Evolutionary conservation across 2,113 vertebrate genomes (phyloP).

Genomic region (Synodontis membranacea): DNA sequence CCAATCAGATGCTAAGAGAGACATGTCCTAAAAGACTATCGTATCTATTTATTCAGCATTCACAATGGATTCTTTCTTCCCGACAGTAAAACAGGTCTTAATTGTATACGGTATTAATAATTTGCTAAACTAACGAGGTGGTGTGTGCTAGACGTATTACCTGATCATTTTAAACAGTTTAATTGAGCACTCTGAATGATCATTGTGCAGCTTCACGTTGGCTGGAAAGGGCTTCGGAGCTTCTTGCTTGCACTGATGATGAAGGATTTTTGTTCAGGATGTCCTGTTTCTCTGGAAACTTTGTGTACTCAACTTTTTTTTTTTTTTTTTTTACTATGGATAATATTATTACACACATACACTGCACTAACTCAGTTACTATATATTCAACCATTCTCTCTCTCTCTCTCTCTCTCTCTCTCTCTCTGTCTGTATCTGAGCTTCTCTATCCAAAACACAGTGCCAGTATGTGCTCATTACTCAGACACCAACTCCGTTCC

Average conservation of each 20-base stretch:
- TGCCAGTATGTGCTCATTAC: conserved; percentile 29
- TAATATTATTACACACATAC: neutral
- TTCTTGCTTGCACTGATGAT: neutral
- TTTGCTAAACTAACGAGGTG: neutral
- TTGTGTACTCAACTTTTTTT: neutral
- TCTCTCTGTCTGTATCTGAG: neutral
- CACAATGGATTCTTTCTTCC: neutral
- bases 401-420: neutral
- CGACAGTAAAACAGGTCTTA: neutral
- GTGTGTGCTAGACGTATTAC: neutral
- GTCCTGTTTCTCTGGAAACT: neutral
- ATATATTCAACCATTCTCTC: neutral
- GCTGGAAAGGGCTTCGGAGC: neutral
- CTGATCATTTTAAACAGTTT: neutral
- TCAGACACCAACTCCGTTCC: conserved; percentile 19
- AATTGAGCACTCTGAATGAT: neutral
- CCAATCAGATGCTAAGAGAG: neutral
- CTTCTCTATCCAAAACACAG: neutral
- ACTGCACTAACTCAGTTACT: neutral
- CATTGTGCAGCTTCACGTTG: neutral
- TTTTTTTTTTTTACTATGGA: neutral
- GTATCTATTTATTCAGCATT: neutral
- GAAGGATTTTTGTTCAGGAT: neutral
- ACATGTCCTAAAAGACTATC: neutral
- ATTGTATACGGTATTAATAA: neutral